Conservation (phyloP, 2,888 invertebrate species). For the Nomada lathburiana region DNA sequence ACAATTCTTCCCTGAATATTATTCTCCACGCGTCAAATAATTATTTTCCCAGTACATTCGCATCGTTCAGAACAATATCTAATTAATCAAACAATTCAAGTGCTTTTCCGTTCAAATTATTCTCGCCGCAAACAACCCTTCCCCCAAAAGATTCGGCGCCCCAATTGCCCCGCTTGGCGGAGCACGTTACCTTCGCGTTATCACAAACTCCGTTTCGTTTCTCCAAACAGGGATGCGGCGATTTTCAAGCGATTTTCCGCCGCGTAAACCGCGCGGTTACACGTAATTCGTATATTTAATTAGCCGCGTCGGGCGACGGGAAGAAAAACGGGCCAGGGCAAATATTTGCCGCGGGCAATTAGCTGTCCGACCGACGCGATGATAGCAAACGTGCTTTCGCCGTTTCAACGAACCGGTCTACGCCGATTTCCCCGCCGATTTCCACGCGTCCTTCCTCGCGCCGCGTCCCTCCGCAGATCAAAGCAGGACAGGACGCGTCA, state of each 20-base stretch:
- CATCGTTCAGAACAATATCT: too few relatives aligned
- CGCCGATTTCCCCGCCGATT: constrained; percentile 20
- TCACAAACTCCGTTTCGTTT: not conserved
- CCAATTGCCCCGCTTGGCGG: too few relatives aligned
- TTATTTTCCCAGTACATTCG: too few relatives aligned
- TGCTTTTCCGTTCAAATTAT: too few relatives aligned
- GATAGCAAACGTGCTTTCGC: constrained; percentile 22
- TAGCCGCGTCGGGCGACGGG: constrained; percentile 8
- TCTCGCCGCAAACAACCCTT: too few relatives aligned
- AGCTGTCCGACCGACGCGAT: constrained; percentile 10
- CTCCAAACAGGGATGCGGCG: not conserved
- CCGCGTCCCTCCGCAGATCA: not conserved
- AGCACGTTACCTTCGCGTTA: not conserved
- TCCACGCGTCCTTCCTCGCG: constrained; percentile 16
- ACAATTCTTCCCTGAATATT: too few relatives aligned
- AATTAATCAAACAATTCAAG: too few relatives aligned
- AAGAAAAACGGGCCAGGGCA: constrained; percentile 26
- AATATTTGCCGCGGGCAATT: constrained; percentile 52
- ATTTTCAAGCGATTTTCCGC: constrained; percentile 11
- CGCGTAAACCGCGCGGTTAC: constrained; percentile 13
- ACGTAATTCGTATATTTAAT: constrained; percentile 47
- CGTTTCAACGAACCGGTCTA: constrained; percentile 18
- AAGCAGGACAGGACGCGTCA: too few relatives aligned
- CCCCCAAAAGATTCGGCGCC: too few relatives aligned
- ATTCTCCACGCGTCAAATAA: too few relatives aligned